Evolutionary conservation across 2,888 invertebrate species (phyloP), one percentile per base, ranked within the genome.

Genomic region (Automeris io): DNA sequence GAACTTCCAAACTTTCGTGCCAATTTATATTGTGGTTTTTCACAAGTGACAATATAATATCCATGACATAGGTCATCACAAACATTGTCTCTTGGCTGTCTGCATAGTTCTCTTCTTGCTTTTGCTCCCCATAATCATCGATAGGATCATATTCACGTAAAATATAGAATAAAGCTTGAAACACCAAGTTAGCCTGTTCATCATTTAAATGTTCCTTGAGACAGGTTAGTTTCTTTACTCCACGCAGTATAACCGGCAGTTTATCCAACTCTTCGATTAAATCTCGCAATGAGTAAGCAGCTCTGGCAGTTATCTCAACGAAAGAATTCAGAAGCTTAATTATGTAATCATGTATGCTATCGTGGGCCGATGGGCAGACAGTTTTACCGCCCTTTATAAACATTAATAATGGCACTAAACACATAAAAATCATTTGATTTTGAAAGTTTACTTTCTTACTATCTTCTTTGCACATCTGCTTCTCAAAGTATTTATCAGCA

Each of bases 1-100:
- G 87, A 0, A 93, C 91, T 78, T 95, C 94, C 2, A 94, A 85
- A 40, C 92, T 93, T 52, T 94, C 93, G 40, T 91, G 90, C 94
- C 94, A 94, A 21, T 91, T 91, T 8, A 94, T 90, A 43, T 91
- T 89, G 50, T 91, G 92, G 33, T 91, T 88, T 41, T 90, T 90
- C 3, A 94, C 90, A 29, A 93, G 75, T 1, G 88, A 82, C 13
- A 90, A 81, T 7, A 94, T 74, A 1, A 89, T 90, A 40, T 93
- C 91, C 40, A 94, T 70, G 1, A 93, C 83, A n/a, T 91, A 88
- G 6, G 90, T 89, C 60, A 93, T 75, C 18, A 92, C 88, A 26
- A 71, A 53, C 3, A 76, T 61, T 36, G 70, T 78, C 18, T 77
- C 70, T 23, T 73, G 66, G 12, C 62, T 54, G 3, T 75, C 72